Evolutionary conservation across 2,113 vertebrate genomes (phyloP).

Genomic region (Megaceryle maxima): DNA sequence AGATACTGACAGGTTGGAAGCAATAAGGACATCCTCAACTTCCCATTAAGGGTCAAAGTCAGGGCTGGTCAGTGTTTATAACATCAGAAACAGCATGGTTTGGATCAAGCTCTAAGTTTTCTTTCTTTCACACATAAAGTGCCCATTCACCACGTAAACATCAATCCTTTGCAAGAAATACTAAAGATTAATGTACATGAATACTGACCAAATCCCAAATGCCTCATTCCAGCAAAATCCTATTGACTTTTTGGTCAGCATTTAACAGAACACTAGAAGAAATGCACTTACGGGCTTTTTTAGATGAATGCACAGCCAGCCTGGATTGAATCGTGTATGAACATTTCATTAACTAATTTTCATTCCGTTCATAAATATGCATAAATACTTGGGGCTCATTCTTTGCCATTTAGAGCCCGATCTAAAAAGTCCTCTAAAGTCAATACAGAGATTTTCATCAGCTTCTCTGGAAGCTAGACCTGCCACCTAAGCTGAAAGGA

Average conservation of each 20-base stretch:
- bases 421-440: not conserved
- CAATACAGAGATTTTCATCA: constrained; percentile 4
- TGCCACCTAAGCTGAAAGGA: not conserved
- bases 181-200: not conserved
- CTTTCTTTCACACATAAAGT: not conserved
- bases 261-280: not conserved
- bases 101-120: not conserved
- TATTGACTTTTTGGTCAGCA: not conserved
- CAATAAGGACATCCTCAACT: not conserved
- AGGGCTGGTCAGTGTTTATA: not conserved
- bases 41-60: not conserved
- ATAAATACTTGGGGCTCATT: constrained; percentile 24
- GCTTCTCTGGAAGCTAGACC: not conserved
- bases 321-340: not conserved
- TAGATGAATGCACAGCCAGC: not conserved
- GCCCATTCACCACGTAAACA: not conserved
- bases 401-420: not conserved
- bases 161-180: not conserved
- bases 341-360: constrained; percentile 45
- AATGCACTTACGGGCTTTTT: not conserved
- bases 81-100: not conserved
- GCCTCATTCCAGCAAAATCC: constrained; percentile 14
- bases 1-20: not conserved
- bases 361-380: constrained; percentile 10
- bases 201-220: constrained; percentile 8